Percentiles rank a stretch among this genome's conserved stretches.
These are phyloP conservation scores for Drosophila ananassae DNA, from an alignment of 1,140 invertebrate genomes.

Conservation along the genomic window DNA sequence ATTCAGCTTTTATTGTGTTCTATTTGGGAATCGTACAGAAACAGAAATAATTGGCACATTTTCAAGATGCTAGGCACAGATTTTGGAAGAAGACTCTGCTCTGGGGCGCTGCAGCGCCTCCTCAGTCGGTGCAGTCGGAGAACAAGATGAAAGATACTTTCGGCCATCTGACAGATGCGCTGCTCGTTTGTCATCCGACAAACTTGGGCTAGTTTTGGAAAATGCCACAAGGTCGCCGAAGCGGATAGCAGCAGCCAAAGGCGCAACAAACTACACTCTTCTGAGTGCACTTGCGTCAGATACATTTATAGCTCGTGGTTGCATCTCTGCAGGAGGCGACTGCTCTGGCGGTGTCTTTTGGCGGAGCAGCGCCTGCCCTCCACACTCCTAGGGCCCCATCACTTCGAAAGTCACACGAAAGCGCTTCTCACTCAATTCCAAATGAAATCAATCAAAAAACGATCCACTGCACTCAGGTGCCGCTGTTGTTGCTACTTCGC, in stretches of 20 bases:
- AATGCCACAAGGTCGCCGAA: constrained; percentile 31
- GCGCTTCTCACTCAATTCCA: constrained; percentile 41
- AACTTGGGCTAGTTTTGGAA: constrained; percentile 47
- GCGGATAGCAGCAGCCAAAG: constrained; percentile 13
- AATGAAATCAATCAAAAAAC: constrained; percentile 54
- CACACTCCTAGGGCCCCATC: neutral
- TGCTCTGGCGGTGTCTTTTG: constrained; percentile 4
- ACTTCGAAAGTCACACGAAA: constrained; percentile 39
- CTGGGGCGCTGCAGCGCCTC: neutral
- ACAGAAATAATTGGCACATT: constrained; percentile 71
- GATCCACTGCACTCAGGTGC: constrained; percentile 34
- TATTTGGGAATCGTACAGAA: constrained; percentile 60
- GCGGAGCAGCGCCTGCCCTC: too few relatives aligned
- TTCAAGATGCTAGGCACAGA: constrained; percentile 51
- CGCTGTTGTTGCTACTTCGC: constrained; percentile 41
- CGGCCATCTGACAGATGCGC: constrained; percentile 38
- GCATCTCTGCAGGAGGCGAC: constrained; percentile 26
- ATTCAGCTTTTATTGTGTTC: constrained; percentile 64
- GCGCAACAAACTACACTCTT: constrained; percentile 6
- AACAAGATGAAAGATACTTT: neutral
- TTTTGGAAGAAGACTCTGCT: constrained; percentile 16
- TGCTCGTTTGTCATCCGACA: constrained; percentile 36
- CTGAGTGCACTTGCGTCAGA: constrained; percentile 17
- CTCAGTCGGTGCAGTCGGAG: constrained; percentile 2
- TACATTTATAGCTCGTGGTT: constrained; percentile 10